These are phyloP conservation scores for Damaliscus lunatus DNA, from an alignment of 2,113 vertebrate genomes.

Conservation along the genomic window DNA sequence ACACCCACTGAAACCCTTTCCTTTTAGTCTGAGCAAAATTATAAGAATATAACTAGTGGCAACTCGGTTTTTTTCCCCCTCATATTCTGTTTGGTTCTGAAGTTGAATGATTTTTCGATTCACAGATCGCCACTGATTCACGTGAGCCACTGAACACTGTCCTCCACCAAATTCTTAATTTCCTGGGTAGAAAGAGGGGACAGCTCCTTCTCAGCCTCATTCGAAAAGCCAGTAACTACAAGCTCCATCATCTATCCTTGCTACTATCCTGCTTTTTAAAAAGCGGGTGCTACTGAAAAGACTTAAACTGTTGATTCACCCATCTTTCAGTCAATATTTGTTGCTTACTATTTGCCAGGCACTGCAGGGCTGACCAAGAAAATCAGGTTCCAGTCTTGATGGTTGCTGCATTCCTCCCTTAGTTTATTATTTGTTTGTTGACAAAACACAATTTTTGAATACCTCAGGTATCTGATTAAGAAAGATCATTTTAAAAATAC, in stretches of 20 bases:
- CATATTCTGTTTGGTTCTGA: neutral
- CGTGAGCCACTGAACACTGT: neutral
- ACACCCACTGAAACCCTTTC: neutral
- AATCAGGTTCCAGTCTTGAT: neutral
- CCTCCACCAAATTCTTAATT: neutral
- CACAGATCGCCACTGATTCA: neutral
- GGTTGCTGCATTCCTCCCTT: neutral
- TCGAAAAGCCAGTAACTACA: constrained; percentile 7
- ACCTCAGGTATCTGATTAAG: neutral
- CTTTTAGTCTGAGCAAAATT: neutral
- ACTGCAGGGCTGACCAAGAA: neutral
- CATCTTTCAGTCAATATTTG: neutral
- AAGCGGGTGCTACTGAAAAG: neutral
- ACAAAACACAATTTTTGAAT: neutral
- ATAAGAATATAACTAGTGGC: neutral
- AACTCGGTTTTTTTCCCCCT: neutral
- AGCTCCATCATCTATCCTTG: neutral
- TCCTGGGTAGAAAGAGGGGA: neutral
- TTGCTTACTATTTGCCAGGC: neutral
- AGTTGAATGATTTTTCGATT: constrained; percentile 11
- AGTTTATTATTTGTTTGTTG: neutral
- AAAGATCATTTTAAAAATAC: neutral
- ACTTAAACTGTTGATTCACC: neutral
- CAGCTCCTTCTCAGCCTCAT: neutral
- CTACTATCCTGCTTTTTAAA: constrained; percentile 30